Conservation (phyloP, 2,888 invertebrate genomes). For the Andrena praecox region DNA sequence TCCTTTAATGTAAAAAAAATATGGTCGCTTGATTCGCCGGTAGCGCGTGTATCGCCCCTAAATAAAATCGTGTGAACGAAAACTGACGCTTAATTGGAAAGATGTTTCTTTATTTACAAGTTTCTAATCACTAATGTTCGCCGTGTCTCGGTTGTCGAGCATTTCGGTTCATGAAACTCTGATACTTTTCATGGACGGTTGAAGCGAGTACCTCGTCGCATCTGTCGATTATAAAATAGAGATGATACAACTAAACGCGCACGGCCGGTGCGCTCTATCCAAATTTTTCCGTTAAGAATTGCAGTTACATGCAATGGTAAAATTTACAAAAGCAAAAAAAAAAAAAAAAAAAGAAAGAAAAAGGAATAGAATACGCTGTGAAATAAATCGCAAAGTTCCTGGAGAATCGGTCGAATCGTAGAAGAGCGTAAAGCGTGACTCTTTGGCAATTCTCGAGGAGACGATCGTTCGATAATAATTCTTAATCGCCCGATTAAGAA, state of each 20-base stretch:
- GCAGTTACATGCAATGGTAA: constrained; percentile 24
- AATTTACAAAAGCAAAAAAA: constrained; percentile 20
- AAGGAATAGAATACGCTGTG: not conserved
- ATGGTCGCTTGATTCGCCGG: constrained; percentile 24
- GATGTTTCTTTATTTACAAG: constrained; percentile 68
- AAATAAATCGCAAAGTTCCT: not conserved
- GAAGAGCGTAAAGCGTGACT: not conserved
- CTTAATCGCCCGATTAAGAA: constrained; percentile 10
- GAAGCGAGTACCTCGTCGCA: constrained; percentile 56
- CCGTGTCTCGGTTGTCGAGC: constrained; percentile 41
- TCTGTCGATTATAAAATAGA: constrained; percentile 40
- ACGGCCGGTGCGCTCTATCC: constrained; percentile 11
- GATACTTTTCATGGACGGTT: constrained; percentile 67
- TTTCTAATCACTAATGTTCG: constrained; percentile 64
- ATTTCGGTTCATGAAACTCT: constrained; percentile 62
- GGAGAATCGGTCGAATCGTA: not conserved
- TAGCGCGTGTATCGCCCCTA: constrained; percentile 37
- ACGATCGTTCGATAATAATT: not conserved
- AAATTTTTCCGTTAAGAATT: constrained; percentile 1
- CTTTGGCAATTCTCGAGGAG: not conserved
- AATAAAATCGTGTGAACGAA: constrained; percentile 51
- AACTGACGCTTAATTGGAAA: constrained; percentile 55
- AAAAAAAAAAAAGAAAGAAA: not conserved
- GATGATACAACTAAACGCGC: constrained; percentile 42
- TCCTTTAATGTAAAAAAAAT: constrained; percentile 40